A percentile compares a stretch with the other conserved stretches of the same genome.
Conservation (phyloP, 2,797 vertebrate genomes). For the Ctenochaetus hawaiiensis region DNA sequence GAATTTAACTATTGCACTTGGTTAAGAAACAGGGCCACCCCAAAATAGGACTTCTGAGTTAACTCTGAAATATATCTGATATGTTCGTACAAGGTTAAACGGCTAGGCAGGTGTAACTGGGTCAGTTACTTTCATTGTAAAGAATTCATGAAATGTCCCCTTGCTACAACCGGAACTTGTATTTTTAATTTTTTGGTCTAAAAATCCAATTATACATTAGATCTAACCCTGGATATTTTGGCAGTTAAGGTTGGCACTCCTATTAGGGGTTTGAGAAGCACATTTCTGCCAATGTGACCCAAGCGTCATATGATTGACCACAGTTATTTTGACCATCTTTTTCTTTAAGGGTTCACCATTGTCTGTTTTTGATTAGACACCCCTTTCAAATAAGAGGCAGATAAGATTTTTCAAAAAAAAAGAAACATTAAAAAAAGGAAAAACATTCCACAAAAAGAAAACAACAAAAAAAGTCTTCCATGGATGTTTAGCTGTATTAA, state of each 20-base stretch:
- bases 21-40: conserved; percentile 33
- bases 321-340: conserved; percentile 51
- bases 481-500: conserved; percentile 77
- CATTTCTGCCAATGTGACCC: conserved; percentile 68
- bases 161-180: conserved; percentile 46
- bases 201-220: conserved; percentile 41
- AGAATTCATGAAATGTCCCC: conserved; percentile 46
- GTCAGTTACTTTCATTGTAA: conserved; percentile 58
- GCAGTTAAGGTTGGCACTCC: conserved; percentile 64
- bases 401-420: conserved; percentile 18
- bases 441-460: conserved; percentile 79
- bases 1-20: conserved; percentile 31
- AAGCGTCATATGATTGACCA: conserved; percentile 54
- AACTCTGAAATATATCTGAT: conserved; percentile 28
- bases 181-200: neutral
- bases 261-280: conserved; percentile 75
- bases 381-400: conserved; percentile 47
- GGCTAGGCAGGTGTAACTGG: conserved; percentile 44
- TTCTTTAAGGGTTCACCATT: conserved; percentile 19
- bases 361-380: conserved; percentile 26
- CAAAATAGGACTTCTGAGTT: conserved; percentile 20
- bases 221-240: conserved; percentile 60
- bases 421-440: conserved; percentile 58
- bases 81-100: conserved; percentile 47
- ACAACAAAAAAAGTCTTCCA: conserved; percentile 79